These are phyloP conservation scores for Agapornis canus DNA, from an alignment of 2,797 vertebrate species.

Conservation along the genomic window DNA sequence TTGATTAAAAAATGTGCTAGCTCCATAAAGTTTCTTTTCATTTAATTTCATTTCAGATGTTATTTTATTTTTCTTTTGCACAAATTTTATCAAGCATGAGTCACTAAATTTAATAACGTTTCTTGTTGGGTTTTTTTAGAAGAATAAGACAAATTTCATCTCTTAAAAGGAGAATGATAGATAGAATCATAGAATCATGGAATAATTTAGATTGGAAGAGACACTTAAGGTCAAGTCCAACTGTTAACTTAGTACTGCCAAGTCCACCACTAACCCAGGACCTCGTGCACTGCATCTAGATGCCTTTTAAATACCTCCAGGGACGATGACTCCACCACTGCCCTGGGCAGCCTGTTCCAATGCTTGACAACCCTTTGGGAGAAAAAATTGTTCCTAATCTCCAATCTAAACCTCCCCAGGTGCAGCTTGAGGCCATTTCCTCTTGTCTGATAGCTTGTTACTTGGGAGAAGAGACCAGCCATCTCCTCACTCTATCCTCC, in stretches of 20 bases:
- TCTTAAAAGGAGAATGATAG: not conserved
- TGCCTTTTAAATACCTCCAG: not conserved
- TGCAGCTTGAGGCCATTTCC: not conserved
- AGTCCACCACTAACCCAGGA: not conserved
- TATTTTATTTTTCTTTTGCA: not conserved
- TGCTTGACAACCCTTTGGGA: not conserved
- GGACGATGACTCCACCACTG: not conserved
- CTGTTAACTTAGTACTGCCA: not conserved
- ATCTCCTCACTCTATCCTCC: rapidly evolving
- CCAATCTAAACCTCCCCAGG: not conserved
- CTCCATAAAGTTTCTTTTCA: not conserved
- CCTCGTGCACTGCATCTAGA: not conserved
- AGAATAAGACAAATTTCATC: not conserved
- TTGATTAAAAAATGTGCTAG: not conserved
- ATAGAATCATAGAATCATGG: not conserved
- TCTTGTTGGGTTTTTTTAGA: not conserved
- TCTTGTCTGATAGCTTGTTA: rapidly evolving
- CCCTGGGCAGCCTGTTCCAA: not conserved
- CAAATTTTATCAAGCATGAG: not conserved
- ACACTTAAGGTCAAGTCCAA: not conserved
- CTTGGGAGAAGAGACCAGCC: rapidly evolving
- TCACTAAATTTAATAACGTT: not conserved
- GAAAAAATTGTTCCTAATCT: not conserved
- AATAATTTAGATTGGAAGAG: not conserved
- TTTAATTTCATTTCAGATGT: not conserved